Conservation (phyloP, 1,140 invertebrate genomes). For the Phymorhynchus buccinoides region DNA sequence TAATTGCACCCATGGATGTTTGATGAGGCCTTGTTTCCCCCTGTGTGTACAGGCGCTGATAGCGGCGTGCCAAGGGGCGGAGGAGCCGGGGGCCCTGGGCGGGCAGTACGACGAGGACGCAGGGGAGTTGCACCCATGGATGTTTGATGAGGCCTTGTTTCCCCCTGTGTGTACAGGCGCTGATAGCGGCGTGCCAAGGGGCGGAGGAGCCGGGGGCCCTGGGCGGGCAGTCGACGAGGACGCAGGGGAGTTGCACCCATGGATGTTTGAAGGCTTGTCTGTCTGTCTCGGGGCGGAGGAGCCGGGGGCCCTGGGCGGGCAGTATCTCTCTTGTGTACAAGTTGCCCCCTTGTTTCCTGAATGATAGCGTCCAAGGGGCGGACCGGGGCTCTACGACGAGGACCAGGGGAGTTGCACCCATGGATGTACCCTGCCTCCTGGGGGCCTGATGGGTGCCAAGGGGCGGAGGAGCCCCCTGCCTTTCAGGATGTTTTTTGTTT, state of each 20-base stretch:
- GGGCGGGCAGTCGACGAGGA: slow-evolving; percentile 84
- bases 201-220: slow-evolving; percentile 77
- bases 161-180: slow-evolving; percentile 70
- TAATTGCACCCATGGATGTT: no score
- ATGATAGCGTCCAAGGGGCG: no score
- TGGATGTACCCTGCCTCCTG: no score
- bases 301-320: slow-evolving; percentile 74
- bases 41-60: slow-evolving; percentile 74
- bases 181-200: slow-evolving; percentile 76
- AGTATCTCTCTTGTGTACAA: no score
- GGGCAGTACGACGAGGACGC: slow-evolving; percentile 88
- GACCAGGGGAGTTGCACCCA: no score
- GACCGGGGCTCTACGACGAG: no score
- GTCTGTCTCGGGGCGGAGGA: slow-evolving; percentile 81
- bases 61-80: slow-evolving; percentile 77
- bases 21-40: no score
- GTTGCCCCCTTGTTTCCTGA: no score
- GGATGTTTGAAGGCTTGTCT: no score
- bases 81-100: slow-evolving; percentile 75
- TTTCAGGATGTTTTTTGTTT: slow-evolving; percentile 89
- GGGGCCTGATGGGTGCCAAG: slow-evolving; percentile 76
- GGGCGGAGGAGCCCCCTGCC: slow-evolving; percentile 77
- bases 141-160: no score
- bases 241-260: slow-evolving; percentile 91
- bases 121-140: no score